Evolutionary conservation across 23 tunicate species (phyloP).

Genomic region (Aplidium turbinatum): DNA sequence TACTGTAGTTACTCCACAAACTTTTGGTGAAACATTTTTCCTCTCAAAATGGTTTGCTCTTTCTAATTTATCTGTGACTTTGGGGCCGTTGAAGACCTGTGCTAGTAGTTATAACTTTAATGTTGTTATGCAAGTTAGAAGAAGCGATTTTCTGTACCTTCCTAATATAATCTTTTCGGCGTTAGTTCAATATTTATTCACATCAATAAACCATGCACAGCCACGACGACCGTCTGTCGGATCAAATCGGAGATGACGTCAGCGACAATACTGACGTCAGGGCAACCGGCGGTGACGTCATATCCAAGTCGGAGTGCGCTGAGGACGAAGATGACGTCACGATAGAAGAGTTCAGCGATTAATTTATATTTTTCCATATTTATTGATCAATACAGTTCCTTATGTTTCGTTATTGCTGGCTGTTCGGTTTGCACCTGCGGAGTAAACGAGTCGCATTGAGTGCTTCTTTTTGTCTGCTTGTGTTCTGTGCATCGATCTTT

Average conservation of each 20-base stretch:
- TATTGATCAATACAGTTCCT: too few relatives aligned
- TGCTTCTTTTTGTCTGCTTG: too few relatives aligned
- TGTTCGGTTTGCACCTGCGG: too few relatives aligned
- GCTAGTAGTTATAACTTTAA: not conserved
- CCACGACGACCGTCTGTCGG: constrained; percentile 11
- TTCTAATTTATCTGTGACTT: not conserved
- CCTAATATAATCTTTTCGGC: not conserved
- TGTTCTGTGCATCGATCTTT: too few relatives aligned
- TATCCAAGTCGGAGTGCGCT: constrained; percentile 1
- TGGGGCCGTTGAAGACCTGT: not conserved
- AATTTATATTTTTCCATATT: not conserved
- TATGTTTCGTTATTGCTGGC: too few relatives aligned
- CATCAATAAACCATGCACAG: not conserved
- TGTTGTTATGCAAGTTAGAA: not conserved
- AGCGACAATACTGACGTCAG: not conserved
- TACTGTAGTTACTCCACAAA: not conserved
- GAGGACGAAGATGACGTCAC: constrained; percentile 27
- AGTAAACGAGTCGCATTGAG: too few relatives aligned
- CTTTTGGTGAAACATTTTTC: too few relatives aligned
- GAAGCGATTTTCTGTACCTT: not conserved
- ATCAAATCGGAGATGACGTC: constrained; percentile 17
- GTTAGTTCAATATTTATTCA: not conserved
- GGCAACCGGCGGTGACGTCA: not conserved
- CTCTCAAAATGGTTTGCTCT: too few relatives aligned
- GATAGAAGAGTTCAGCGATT: constrained; percentile 70